Evolutionary conservation across 2,113 vertebrate species (phyloP).

Genomic region (Cyanoramphus novaezelandiae): DNA sequence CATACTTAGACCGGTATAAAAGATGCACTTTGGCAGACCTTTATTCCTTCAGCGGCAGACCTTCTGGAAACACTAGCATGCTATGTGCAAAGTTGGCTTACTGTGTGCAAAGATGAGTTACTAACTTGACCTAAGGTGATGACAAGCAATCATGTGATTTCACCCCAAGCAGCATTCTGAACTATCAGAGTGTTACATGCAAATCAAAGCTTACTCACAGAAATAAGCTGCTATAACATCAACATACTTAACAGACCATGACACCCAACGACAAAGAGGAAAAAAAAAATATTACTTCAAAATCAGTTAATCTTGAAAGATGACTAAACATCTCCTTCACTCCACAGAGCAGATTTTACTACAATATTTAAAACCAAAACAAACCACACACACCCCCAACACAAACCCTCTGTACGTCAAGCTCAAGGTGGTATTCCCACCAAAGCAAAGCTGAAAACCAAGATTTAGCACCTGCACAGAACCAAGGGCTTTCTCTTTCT

Average conservation of each 20-base stretch:
- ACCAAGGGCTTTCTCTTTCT: neutral
- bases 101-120: neutral
- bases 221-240: neutral
- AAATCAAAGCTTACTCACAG: neutral
- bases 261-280: neutral
- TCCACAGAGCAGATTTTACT: neutral
- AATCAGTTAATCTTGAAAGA: neutral
- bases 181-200: neutral
- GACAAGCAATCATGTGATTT: neutral
- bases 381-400: neutral
- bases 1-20: neutral
- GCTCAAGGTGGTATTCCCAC: neutral
- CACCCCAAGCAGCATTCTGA: fast-evolving
- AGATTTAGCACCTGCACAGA: neutral
- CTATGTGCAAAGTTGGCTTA: neutral
- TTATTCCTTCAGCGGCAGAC: neutral
- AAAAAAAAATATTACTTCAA: neutral
- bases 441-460: neutral
- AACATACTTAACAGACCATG: neutral
- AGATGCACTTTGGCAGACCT: neutral
- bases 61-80: neutral
- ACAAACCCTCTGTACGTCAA: neutral
- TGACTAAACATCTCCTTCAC: neutral
- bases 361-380: neutral
- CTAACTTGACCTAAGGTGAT: neutral